These are phyloP conservation scores for Ganaspis sp. DNA, from an alignment of 1,140 invertebrate genomes.

Conservation along the genomic window DNA sequence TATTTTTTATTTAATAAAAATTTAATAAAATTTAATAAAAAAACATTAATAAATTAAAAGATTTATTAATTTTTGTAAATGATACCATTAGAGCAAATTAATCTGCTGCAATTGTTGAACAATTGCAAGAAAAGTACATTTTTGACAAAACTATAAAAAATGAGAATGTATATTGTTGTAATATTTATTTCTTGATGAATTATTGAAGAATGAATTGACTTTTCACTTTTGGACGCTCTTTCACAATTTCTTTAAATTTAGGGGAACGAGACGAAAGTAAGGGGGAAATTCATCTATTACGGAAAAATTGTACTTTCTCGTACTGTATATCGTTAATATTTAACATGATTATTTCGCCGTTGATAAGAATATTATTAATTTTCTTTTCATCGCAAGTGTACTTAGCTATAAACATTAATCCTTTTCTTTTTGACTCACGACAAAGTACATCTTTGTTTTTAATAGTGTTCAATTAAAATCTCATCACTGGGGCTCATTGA, in stretches of 20 bases:
- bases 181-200: background rate
- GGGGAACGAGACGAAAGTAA: slow-evolving; percentile 25
- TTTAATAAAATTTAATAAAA: no score
- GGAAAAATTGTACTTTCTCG: background rate
- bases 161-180: background rate
- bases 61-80: no score
- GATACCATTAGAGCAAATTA: no score
- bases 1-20: no score
- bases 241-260: background rate
- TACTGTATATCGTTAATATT: background rate
- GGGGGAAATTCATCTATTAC: background rate
- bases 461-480: slow-evolving; percentile 1
- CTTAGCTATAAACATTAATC: slow-evolving; percentile 11
- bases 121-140: no score
- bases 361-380: background rate
- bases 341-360: background rate
- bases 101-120: no score
- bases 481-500: slow-evolving; percentile 21
- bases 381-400: slow-evolving; percentile 8
- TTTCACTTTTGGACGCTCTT: background rate
- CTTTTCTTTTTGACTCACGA: background rate
- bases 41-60: no score
- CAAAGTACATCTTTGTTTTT: background rate
- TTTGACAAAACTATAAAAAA: no score
- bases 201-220: background rate